phyloP scores from a whole-genome alignment of 53 echinoderm and acorn worm genomes.

The Apostichopus leukothele region DNA sequence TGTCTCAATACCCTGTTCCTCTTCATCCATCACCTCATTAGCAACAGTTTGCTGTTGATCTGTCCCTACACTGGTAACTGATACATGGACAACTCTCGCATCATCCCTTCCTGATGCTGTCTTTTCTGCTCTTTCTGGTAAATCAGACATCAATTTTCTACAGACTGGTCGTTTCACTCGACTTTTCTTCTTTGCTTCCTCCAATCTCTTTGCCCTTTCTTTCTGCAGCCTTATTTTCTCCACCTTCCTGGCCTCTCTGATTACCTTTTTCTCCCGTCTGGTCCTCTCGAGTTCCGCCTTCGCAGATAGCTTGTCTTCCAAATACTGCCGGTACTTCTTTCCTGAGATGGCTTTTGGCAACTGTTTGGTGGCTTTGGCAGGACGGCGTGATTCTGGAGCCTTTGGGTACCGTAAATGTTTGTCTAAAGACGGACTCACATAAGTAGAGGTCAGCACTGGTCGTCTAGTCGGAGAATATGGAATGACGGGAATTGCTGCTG shows the following conservation, averaged over 20 bases:
- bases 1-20: no score
- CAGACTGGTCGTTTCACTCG: constrained; percentile 17
- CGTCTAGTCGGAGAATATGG: constrained; percentile 16
- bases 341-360: constrained; percentile 48
- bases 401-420: constrained; percentile 29
- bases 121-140: background rate
- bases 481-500: background rate
- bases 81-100: no score
- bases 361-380: background rate
- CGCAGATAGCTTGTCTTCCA: constrained; percentile 31
- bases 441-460: background rate
- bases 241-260: constrained; percentile 18
- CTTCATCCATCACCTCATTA: no score
- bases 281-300: constrained; percentile 19
- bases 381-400: constrained; percentile 31
- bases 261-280: constrained; percentile 4
- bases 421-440: constrained; percentile 23
- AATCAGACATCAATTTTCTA: constrained; percentile 10
- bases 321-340: constrained; percentile 31
- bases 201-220: constrained; percentile 9
- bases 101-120: background rate
- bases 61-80: no score
- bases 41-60: no score
- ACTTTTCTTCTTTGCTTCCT: background rate
- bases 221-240: constrained; percentile 16